Base-by-base conservation (phyloP, 2,888 invertebrate species). In the Dryocosmus kuriphilus region DNA sequence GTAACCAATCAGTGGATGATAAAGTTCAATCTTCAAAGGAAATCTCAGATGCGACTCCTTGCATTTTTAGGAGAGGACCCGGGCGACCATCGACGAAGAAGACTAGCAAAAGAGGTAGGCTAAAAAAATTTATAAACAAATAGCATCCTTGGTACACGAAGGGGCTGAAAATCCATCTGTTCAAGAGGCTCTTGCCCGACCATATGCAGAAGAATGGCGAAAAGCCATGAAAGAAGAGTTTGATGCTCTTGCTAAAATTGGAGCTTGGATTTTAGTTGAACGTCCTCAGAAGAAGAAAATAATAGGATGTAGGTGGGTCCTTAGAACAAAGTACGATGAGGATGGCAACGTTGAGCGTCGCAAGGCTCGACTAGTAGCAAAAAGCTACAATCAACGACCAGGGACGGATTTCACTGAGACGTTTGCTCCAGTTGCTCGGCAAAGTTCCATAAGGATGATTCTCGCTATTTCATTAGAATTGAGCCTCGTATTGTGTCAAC, bases 331-430 rank as follows among this genome's bases (percentile, higher is more conserved):
- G 76, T 79, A 61, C 14, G 77, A 83, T 19, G 16, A 80, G 24
- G 79, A 86, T 77, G 85, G 84, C 24, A 78, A 27, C 19, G 57
- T 86, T 11, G 82, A 84, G 38, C 65, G 65, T 65, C 65, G 38
- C 76, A 87, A 87, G 76, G 88, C 88, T 9, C 57, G 88, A 27
- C 61, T 88, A 2, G 87, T 88, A 1, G 87, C 88, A 3, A 81
- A 85, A 80, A 86, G 86, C n/a, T 87, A 81, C 79, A 67, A 63
- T 35, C 86, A 88, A 82, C 32, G 75, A 75, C 80, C 81, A 24
- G 88, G 86, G n/a, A 75, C 87, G 16, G 82, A 88, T 76, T 88
- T 81, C 11, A 11, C 9, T 1, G 38, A 38, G 11, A 38, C 38
- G 9, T 38, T 38, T 2, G 38, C 38, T 38, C 87, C 87, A 27